These are phyloP conservation scores for Boulengeromyrus knoepffleri DNA, from an alignment of 2,113 vertebrate species.

Conservation along the genomic window DNA sequence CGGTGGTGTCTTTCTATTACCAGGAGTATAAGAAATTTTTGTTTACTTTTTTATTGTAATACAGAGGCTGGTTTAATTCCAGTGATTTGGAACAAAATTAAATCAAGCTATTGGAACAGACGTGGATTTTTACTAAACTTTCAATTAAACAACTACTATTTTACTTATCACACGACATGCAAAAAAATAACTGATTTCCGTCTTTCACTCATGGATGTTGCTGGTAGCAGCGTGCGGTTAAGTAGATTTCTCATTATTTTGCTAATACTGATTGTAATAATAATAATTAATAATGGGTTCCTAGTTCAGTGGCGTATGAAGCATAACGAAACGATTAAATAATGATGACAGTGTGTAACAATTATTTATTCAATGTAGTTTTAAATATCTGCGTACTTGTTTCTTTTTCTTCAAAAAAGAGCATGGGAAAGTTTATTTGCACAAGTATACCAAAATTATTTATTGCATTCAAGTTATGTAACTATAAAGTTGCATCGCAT, in stretches of 20 bases:
- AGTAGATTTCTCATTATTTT: conserved; percentile 1
- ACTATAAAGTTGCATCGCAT: background rate
- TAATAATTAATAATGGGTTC: background rate
- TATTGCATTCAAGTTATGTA: background rate
- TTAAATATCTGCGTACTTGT: background rate
- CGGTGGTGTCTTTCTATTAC: background rate
- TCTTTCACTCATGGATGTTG: background rate
- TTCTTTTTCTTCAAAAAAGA: background rate
- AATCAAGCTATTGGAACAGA: background rate
- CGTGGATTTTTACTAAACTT: background rate
- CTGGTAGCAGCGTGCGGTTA: background rate
- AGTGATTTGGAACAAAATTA: background rate
- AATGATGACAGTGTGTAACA: background rate
- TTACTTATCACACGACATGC: background rate
- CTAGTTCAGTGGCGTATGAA: background rate
- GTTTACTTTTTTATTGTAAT: background rate
- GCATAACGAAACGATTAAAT: background rate
- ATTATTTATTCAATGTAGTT: background rate
- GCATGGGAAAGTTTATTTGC: background rate
- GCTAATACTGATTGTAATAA: background rate
- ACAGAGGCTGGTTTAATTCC: background rate
- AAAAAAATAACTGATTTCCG: background rate
- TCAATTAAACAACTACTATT: background rate
- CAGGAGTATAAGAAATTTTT: background rate
- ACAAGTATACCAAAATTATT: background rate